Percentiles rank a stretch among this genome's conserved stretches.
phyloP scores from a whole-genome alignment of 1,140 invertebrate species.

The Leptinotarsa lineolata region DNA sequence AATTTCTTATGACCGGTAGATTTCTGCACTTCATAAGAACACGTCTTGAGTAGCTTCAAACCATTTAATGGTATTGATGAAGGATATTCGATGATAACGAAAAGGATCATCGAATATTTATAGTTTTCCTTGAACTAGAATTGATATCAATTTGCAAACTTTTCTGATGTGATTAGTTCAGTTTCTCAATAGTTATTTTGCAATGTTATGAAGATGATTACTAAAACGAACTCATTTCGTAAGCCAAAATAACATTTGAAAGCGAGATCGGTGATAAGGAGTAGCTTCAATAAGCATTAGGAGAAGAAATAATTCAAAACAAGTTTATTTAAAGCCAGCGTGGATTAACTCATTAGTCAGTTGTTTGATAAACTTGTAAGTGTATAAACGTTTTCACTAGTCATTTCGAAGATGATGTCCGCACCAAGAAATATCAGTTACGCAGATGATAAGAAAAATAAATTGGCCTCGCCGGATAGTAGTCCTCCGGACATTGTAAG shows the following conservation, averaged over 20 bases:
- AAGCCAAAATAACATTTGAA: not conserved
- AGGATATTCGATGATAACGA: too few relatives aligned
- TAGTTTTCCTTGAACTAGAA: too few relatives aligned
- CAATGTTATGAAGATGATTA: not conserved
- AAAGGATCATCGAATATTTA: too few relatives aligned
- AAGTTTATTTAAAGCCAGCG: constrained; percentile 10
- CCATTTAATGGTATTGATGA: too few relatives aligned
- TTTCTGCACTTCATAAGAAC: too few relatives aligned
- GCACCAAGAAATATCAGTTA: constrained; percentile 35
- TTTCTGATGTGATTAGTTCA: too few relatives aligned
- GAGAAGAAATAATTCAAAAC: not conserved
- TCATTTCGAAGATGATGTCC: constrained; percentile 38
- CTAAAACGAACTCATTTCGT: not conserved
- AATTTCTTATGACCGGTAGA: too few relatives aligned
- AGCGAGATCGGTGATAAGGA: not conserved
- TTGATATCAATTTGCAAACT: too few relatives aligned
- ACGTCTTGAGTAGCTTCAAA: too few relatives aligned
- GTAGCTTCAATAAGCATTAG: not conserved
- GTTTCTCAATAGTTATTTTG: too few relatives aligned
- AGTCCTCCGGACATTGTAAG: constrained; percentile 44
- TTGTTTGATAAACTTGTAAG: not conserved
- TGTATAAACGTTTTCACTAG: not conserved
- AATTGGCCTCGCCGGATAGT: constrained; percentile 24
- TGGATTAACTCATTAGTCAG: not conserved
- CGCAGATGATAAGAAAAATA: not conserved